Conservation (phyloP, 2,888 invertebrate genomes). For the Xanthorhoe designata region DNA sequence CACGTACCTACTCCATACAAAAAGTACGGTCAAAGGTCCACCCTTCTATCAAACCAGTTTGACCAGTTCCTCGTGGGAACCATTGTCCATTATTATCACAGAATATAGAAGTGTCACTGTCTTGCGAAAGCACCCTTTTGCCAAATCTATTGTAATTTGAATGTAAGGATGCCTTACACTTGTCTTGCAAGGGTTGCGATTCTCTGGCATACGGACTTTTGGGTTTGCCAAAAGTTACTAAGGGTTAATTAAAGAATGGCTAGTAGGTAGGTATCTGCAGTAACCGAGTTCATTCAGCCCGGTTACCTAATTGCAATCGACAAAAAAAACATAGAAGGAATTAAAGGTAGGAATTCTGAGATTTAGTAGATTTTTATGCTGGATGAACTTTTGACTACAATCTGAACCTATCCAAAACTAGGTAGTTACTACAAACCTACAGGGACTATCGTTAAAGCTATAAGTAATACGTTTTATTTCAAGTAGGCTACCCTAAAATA, state of each 20-base stretch:
- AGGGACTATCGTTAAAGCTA: too few species aligned
- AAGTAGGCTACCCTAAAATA: too few species aligned
- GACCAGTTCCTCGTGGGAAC: conserved; percentile 67
- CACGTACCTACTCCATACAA: conserved; percentile 34
- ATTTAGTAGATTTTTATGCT: too few species aligned
- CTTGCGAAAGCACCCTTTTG: conserved; percentile 34
- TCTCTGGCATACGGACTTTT: conserved; percentile 28
- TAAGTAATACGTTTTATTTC: too few species aligned
- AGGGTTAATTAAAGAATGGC: too few species aligned
- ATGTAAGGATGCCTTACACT: conserved; percentile 32
- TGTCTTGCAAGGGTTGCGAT: conserved; percentile 37
- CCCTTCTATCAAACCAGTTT: conserved; percentile 47
- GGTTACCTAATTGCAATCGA: too few species aligned
- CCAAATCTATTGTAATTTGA: conserved; percentile 42
- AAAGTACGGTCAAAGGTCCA: conserved; percentile 60
- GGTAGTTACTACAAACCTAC: too few species aligned
- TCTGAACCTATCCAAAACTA: too few species aligned
- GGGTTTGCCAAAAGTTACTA: neutral
- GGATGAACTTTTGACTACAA: too few species aligned
- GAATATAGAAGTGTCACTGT: conserved; percentile 8
- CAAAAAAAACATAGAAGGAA: too few species aligned
- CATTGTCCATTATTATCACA: conserved; percentile 66
- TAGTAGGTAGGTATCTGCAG: neutral
- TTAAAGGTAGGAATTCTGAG: too few species aligned
- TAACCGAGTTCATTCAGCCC: too few species aligned